A percentile compares a stretch with the other conserved stretches of the same genome.
Evolutionary conservation across 2,113 vertebrate species (phyloP).

Genomic region (Petrocephalus zakoni): DNA sequence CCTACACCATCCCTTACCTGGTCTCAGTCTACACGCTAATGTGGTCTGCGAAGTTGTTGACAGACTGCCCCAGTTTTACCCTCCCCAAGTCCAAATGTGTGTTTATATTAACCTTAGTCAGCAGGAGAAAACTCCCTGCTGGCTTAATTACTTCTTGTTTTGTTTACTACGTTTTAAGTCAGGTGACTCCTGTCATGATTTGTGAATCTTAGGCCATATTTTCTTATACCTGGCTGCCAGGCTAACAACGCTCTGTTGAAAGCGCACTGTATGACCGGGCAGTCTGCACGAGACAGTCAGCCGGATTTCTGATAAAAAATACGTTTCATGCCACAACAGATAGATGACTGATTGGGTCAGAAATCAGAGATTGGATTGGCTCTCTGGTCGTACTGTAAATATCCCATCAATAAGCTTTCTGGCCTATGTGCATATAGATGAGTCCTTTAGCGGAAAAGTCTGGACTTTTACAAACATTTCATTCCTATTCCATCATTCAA

Average conservation of each 20-base stretch:
- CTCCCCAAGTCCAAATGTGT: not conserved
- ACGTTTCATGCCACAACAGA: not conserved
- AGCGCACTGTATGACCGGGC: not conserved
- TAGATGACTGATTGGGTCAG: not conserved
- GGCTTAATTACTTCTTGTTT: slow-evolving; percentile 1
- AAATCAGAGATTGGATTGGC: not conserved
- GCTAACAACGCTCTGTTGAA: not conserved
- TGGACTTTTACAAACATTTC: not conserved
- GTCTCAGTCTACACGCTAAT: not conserved
- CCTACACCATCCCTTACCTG: not conserved
- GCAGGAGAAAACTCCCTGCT: not conserved
- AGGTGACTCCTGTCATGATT: not conserved
- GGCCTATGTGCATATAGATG: not conserved
- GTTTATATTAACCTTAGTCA: not conserved
- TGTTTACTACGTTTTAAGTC: not conserved
- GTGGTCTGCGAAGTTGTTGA: not conserved
- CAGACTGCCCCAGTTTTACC: not conserved
- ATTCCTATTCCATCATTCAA: too few species aligned
- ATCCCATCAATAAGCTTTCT: not conserved
- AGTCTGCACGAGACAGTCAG: not conserved
- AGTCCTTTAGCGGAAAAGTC: not conserved
- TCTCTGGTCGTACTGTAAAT: not conserved
- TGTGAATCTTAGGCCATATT: not conserved
- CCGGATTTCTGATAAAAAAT: not conserved
- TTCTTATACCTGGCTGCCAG: not conserved